Percentiles rank a stretch among this genome's conserved stretches.
Evolutionary conservation across 2,888 invertebrate genomes (phyloP).

Genomic region (Malthinus seriepunctatus): DNA sequence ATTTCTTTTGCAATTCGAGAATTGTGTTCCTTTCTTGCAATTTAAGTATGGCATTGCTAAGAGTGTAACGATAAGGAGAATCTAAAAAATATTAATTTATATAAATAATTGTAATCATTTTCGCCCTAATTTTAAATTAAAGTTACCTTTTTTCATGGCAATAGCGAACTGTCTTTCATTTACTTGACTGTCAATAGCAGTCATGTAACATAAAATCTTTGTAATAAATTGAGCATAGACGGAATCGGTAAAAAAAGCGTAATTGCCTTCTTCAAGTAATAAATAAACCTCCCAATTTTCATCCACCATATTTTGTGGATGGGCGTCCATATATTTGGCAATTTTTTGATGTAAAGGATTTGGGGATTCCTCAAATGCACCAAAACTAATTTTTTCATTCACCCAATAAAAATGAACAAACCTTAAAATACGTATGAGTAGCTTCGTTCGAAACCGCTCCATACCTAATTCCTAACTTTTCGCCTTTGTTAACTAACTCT

Average conservation of each 20-base stretch:
- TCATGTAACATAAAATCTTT: conserved; percentile 74
- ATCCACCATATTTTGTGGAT: conserved; percentile 45
- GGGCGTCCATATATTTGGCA: conserved; percentile 41
- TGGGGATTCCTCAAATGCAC: conserved; percentile 24
- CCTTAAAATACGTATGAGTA: conserved; percentile 87
- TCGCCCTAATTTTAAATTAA: not conserved
- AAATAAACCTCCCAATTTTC: conserved; percentile 45
- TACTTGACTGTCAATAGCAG: conserved; percentile 69
- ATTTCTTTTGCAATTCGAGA: conserved; percentile 69
- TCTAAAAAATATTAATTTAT: conserved; percentile 36
- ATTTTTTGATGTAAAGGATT: conserved; percentile 39
- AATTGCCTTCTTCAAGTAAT: conserved; percentile 38
- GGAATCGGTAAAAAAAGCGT: conserved; percentile 49
- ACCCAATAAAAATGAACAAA: conserved; percentile 48
- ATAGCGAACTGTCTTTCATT: conserved; percentile 65
- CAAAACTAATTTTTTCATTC: not conserved
- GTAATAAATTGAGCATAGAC: conserved; percentile 83
- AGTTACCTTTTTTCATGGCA: conserved; percentile 44
- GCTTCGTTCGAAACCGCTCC: conserved; percentile 85
- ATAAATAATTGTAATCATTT: not conserved
- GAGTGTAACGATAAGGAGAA: conserved; percentile 67
- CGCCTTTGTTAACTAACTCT: conserved; percentile 77
- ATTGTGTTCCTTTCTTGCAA: conserved; percentile 75
- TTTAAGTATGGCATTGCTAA: conserved; percentile 73
- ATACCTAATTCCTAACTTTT: conserved; percentile 81